These are phyloP conservation scores for Elysia chlorotica DNA, from an alignment of 1,140 invertebrate genomes.

Conservation along the genomic window DNA sequence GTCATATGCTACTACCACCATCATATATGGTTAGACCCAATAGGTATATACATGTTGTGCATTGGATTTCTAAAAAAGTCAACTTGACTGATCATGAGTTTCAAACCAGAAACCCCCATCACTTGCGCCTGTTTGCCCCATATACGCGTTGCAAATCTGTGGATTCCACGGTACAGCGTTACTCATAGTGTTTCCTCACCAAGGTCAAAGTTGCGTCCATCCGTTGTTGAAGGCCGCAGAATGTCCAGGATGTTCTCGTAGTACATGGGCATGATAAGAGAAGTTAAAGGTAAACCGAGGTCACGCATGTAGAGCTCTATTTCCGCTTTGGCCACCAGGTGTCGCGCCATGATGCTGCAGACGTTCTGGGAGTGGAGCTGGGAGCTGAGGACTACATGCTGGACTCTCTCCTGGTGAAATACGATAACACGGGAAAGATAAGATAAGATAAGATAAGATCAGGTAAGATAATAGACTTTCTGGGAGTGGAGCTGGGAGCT, in stretches of 20 bases:
- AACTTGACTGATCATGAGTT: not conserved
- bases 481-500: conserved; percentile 53
- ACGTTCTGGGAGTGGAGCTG: conserved; percentile 45
- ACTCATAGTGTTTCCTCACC: conserved; percentile 29
- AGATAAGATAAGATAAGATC: too few species aligned
- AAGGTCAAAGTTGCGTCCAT: conserved; percentile 31
- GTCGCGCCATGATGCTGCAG: conserved; percentile 41
- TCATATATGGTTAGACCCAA: not conserved
- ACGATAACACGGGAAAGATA: too few species aligned
- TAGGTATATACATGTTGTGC: not conserved
- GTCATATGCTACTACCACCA: not conserved
- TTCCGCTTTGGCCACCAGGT: conserved; percentile 54
- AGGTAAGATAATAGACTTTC: too few species aligned
- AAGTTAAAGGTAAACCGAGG: conserved; percentile 43
- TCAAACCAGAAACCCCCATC: not conserved
- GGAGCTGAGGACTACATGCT: conserved; percentile 52
- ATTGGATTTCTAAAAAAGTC: not conserved
- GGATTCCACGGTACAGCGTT: not conserved
- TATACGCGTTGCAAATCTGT: not conserved
- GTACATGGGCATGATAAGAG: conserved; percentile 45
- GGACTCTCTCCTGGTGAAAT: conserved; percentile 24
- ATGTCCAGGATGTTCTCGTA: conserved; percentile 48
- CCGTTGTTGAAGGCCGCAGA: conserved; percentile 35
- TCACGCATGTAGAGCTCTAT: conserved; percentile 49
- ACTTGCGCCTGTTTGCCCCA: not conserved